These are phyloP conservation scores for Cheirogaleus medius DNA, from an alignment of 2,113 vertebrate genomes.

Conservation along the genomic window DNA sequence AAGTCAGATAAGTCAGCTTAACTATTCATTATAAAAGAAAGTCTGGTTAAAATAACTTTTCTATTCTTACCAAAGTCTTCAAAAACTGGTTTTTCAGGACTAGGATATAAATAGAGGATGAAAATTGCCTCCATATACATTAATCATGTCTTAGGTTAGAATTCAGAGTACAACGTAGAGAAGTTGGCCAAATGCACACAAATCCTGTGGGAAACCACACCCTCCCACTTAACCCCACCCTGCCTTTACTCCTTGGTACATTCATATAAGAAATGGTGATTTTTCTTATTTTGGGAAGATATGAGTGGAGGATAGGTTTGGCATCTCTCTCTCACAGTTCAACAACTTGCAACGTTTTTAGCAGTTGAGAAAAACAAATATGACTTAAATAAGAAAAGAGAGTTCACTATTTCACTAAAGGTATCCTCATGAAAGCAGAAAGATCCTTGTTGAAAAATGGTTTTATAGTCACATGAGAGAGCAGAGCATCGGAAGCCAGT, in stretches of 20 bases:
- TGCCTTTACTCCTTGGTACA: background rate
- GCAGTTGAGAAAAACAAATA: background rate
- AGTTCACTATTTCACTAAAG: conserved; percentile 13
- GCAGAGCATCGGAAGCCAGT: background rate
- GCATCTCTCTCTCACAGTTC: background rate
- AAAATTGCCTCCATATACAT: conserved; percentile 60
- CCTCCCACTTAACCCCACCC: background rate
- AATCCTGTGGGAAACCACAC: background rate
- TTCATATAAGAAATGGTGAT: background rate
- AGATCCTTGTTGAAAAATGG: background rate
- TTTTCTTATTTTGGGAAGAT: background rate
- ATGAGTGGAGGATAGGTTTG: background rate
- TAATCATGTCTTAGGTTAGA: conserved; percentile 36
- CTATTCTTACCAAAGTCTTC: conserved; percentile 78
- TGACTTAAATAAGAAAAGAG: background rate
- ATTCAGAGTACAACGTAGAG: background rate
- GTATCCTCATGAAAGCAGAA: conserved; percentile 3
- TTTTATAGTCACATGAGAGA: conserved; percentile 28
- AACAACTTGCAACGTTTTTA: background rate
- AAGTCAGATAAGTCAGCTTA: background rate
- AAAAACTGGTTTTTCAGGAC: conserved; percentile 85
- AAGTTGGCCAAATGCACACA: background rate
- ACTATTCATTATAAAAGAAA: conserved; percentile 51
- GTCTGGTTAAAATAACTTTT: conserved; percentile 63
- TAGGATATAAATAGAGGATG: conserved; percentile 73